Conservation (phyloP, 2,888 invertebrate genomes). For the Polymixis lichenea region DNA sequence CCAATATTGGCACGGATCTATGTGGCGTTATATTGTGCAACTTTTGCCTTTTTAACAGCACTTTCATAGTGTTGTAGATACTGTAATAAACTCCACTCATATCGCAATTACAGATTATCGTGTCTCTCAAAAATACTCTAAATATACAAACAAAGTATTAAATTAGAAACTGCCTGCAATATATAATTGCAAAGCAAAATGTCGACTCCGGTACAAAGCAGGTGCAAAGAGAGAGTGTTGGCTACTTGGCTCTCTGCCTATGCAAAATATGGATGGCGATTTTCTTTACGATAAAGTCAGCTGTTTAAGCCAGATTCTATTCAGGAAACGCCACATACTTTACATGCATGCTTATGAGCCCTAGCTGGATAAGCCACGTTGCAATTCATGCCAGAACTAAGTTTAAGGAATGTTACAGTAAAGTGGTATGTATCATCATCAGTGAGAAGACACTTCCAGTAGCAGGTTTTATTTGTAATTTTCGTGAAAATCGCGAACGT, state of each 20-base stretch:
- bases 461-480: not conserved
- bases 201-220: slow-evolving; percentile 52
- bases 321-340: slow-evolving; percentile 34
- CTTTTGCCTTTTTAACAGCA: no score
- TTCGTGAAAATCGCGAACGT: not conserved
- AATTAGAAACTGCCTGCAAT: slow-evolving; percentile 25
- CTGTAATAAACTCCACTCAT: not conserved
- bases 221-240: slow-evolving; percentile 63
- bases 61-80: no score
- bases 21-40: no score
- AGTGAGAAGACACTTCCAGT: not conserved
- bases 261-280: slow-evolving; percentile 50
- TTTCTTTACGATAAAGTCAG: slow-evolving; percentile 50
- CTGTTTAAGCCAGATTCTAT: slow-evolving; percentile 49
- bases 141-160: not conserved
- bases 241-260: slow-evolving; percentile 54
- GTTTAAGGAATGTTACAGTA: not conserved
- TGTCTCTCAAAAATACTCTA: not conserved
- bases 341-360: slow-evolving; percentile 31
- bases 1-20: not conserved
- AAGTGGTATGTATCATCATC: not conserved
- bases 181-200: slow-evolving; percentile 21
- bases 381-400: slow-evolving; percentile 16
- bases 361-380: slow-evolving; percentile 36
- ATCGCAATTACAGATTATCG: not conserved